phyloP scores from a whole-genome alignment of 2,888 invertebrate genomes.

The Drosophila ezoana region DNA sequence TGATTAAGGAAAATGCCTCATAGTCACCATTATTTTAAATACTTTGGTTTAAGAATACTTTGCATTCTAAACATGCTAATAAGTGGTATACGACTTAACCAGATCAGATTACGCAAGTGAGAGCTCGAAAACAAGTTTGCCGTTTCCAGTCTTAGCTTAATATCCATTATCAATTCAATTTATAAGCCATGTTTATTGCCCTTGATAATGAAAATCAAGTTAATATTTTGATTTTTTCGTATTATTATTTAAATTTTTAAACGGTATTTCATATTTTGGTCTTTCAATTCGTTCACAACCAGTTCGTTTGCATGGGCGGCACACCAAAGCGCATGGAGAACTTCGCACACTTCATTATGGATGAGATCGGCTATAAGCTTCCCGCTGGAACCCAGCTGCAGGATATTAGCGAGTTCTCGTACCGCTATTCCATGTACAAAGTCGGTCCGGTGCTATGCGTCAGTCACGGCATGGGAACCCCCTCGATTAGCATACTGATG shows the following conservation, averaged over 20 bases:
- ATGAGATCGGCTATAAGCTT: slow-evolving; percentile 94
- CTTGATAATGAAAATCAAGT: slow-evolving; percentile 32
- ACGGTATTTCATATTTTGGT: slow-evolving; percentile 3
- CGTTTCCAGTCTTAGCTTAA: slow-evolving; percentile 16
- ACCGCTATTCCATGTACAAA: slow-evolving; percentile 98
- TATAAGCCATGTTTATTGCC: slow-evolving; percentile 8
- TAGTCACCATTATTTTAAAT: neutral
- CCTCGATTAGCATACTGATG: slow-evolving; percentile 97
- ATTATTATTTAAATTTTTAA: neutral
- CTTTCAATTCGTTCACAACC: slow-evolving; percentile 14
- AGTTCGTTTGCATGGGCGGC: slow-evolving; percentile 99
- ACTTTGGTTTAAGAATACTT: neutral
- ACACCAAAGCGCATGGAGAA: slow-evolving; percentile 97
- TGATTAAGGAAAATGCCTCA: neutral
- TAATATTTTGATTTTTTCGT: neutral
- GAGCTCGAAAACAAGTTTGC: slow-evolving; percentile 29
- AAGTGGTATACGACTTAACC: slow-evolving; percentile 1
- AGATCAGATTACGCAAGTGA: slow-evolving; percentile 1
- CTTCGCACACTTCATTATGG: slow-evolving; percentile 95
- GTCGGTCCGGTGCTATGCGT: slow-evolving; percentile 85
- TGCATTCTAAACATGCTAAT: slow-evolving; percentile 12
- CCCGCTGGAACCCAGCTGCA: slow-evolving; percentile 94
- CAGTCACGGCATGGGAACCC: slow-evolving; percentile 98
- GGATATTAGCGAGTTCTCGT: slow-evolving; percentile 96
- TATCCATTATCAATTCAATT: neutral